phyloP scores from a whole-genome alignment of 2,797 vertebrate genomes.

The Loriculus beryllinus region DNA sequence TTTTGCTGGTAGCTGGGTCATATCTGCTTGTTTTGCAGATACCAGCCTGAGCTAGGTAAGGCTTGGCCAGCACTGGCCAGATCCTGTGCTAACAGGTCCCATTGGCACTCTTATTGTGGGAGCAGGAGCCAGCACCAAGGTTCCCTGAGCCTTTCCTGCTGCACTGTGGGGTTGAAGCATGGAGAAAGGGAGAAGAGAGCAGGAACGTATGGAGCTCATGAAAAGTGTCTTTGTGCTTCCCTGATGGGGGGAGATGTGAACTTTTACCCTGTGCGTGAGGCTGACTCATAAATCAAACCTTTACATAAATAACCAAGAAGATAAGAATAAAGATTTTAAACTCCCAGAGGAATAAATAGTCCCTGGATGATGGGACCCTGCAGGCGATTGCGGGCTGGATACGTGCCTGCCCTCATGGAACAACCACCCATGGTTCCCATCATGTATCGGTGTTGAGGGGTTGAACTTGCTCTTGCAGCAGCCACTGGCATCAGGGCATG shows the following conservation, averaged over 20 bases:
- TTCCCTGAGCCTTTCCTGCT: neutral
- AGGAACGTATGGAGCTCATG: neutral
- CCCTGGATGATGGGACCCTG: neutral
- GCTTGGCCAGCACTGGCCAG: accelerated
- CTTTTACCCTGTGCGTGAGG: conserved; percentile 45
- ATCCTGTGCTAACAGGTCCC: accelerated
- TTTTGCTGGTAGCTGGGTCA: neutral
- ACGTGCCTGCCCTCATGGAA: neutral
- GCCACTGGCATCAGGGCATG: accelerated
- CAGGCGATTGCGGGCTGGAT: accelerated
- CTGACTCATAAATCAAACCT: conserved; percentile 61
- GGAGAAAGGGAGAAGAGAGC: neutral
- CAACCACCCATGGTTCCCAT: neutral
- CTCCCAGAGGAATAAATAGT: neutral
- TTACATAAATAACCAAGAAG: neutral
- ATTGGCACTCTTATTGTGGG: neutral
- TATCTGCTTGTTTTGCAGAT: neutral
- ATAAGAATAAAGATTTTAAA: neutral
- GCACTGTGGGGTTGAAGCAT: neutral
- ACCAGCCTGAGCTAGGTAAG: neutral
- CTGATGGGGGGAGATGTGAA: conserved; percentile 36
- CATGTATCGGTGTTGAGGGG: neutral
- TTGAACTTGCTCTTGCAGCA: neutral
- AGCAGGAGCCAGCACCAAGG: neutral
- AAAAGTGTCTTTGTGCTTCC: conserved; percentile 16